Evolutionary conservation across 2,888 invertebrate species (phyloP).

Genomic region (Eulithis prunata): DNA sequence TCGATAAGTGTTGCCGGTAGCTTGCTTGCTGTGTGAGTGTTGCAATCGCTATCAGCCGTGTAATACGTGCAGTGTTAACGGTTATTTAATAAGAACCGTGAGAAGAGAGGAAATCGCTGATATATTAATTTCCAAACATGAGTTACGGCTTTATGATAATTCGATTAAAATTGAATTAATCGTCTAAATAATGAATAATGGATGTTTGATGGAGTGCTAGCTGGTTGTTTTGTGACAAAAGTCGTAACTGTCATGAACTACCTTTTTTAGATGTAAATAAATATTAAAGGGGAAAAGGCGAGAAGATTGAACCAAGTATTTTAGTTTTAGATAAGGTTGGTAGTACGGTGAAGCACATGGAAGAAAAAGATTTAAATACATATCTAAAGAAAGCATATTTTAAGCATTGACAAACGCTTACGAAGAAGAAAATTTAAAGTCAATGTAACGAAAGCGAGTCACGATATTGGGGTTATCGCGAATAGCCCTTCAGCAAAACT

Average conservation of each 20-base stretch:
- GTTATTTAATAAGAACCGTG: slow-evolving; percentile 46
- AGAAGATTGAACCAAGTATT: not conserved
- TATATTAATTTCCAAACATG: slow-evolving; percentile 39
- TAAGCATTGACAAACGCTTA: not conserved
- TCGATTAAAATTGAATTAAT: slow-evolving; percentile 40
- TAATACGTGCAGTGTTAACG: slow-evolving; percentile 35
- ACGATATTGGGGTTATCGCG: slow-evolving; percentile 31
- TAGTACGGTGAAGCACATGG: no score
- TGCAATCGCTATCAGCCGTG: slow-evolving; percentile 25
- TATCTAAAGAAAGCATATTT: not conserved
- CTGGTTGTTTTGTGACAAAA: slow-evolving; percentile 21
- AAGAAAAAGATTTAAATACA: no score
- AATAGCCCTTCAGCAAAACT: slow-evolving; percentile 31
- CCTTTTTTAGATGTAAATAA: not conserved
- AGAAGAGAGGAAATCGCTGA: slow-evolving; percentile 42
- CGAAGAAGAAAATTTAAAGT: not conserved
- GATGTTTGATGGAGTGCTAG: slow-evolving; percentile 17
- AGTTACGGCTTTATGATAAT: slow-evolving; percentile 41
- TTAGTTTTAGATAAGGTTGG: no score
- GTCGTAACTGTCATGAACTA: slow-evolving; percentile 10
- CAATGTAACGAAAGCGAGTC: slow-evolving; percentile 19
- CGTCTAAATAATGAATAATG: slow-evolving; percentile 32
- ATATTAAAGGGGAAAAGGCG: not conserved
- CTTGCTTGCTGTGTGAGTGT: slow-evolving; percentile 10
- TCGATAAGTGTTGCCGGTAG: not conserved